Evolutionary conservation across 2,113 vertebrate genomes (phyloP), one percentile per base, ranked within the genome.

Genomic region (Bubo scandiacus): DNA sequence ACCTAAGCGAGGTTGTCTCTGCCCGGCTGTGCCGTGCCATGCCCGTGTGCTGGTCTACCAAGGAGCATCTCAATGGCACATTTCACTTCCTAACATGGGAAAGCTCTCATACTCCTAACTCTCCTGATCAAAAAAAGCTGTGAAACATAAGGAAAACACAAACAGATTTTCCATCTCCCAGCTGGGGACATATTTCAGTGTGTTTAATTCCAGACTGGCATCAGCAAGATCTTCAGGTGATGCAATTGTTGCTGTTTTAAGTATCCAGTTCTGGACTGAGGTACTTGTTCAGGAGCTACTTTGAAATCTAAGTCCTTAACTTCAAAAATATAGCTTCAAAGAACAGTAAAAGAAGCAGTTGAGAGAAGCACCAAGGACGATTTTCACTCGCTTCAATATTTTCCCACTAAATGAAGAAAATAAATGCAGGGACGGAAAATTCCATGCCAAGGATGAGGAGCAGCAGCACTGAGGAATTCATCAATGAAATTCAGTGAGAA

Each of bases 21-120:
- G 49, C 26, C 30, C 2, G 6, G 14, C 43, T 19, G 6, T 11
- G 20, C 59, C 5, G 21, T 15, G n/a, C 38, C 51, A 8, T 5
- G 15, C 29, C 51, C 21, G 54, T 0, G 16, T 4, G 6, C 40
- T 5, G 11, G 12, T 16, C 38, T 42, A 30, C 43, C 2, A 0
- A 72, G 42, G 42, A 67, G 20, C 0, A 1, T 17, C 58, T 45
- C 52, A 67, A 40, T 3, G 0, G 16, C 12, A 23, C 42, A 0
- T 11, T 40, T 47, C 11, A 20, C 20, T 32, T 14, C 14, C 18
- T 12, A 27, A 14, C 4, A 3, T 3, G 5, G 49, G 59, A 47
- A 57, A 62, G 15, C 21, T 17, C 36, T 17, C 36, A 5, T 6
- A 10, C 5, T 52, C 73, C 3, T 10, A 52, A 36, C 18, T 40